These are phyloP conservation scores for Cremastinae sp. DNA, from an alignment of 2,888 invertebrate species.

Conservation along the genomic window DNA sequence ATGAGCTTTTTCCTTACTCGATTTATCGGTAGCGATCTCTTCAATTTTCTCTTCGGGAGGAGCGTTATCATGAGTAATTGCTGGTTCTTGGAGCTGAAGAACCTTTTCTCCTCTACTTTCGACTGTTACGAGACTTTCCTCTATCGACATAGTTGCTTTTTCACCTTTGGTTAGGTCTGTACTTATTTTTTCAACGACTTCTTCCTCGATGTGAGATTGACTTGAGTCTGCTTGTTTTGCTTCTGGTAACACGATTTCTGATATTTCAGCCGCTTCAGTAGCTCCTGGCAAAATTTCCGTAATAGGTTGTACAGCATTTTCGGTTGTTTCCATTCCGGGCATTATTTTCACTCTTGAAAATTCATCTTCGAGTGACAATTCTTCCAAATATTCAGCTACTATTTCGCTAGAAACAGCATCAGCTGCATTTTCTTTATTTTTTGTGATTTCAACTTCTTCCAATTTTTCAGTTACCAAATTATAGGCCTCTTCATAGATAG, in stretches of 20 bases:
- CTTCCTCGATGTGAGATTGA: conserved; percentile 21
- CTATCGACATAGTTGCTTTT: conserved; percentile 22
- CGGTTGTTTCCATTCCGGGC: conserved; percentile 19
- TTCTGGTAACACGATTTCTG: conserved; percentile 21
- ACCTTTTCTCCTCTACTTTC: conserved; percentile 17
- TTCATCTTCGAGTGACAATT: conserved; percentile 25
- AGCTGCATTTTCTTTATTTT: conserved; percentile 3
- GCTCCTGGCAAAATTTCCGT: conserved; percentile 28
- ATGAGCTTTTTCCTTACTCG: conserved; percentile 24
- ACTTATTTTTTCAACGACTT: conserved; percentile 31
- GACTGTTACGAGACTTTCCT: conserved; percentile 29
- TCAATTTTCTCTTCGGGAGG: conserved; percentile 15
- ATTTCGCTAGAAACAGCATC: conserved; percentile 14
- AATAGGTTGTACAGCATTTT: conserved; percentile 39
- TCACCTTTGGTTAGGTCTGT: conserved; percentile 26
- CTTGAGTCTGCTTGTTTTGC: conserved; percentile 30
- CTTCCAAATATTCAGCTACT: conserved; percentile 35
- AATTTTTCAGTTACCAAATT: conserved; percentile 38
- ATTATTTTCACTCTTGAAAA: conserved; percentile 24
- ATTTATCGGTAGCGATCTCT: conserved; percentile 34
- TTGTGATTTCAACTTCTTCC: conserved; percentile 14
- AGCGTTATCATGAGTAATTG: conserved; percentile 33
- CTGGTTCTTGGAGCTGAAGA: conserved; percentile 31
- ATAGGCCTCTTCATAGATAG: conserved; percentile 16
- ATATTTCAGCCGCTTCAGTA: conserved; percentile 25